phyloP scores from a whole-genome alignment of 2,888 invertebrate genomes.

The Drosophila mayaguana region DNA sequence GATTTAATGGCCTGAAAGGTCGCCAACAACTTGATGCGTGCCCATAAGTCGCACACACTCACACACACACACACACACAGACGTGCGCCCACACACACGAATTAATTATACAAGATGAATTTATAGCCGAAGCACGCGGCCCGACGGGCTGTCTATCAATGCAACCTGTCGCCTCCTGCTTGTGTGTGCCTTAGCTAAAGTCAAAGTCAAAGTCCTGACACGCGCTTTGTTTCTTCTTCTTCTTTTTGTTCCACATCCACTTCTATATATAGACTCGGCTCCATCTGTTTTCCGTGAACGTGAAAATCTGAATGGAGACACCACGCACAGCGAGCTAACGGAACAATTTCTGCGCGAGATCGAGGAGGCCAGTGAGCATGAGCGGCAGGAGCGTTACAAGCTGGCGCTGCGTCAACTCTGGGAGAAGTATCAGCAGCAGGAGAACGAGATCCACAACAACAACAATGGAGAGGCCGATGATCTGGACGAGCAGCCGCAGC shows the following conservation, averaged over 20 bases:
- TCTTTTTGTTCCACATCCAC: background rate
- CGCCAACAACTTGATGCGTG: conserved; percentile 64
- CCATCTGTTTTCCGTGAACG: conserved; percentile 83
- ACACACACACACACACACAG: conserved; percentile 9
- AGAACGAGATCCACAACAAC: conserved; percentile 70
- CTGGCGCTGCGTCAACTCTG: conserved; percentile 83
- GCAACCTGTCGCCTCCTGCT: conserved; percentile 14
- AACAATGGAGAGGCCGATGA: conserved; percentile 53
- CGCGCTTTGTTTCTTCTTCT: background rate
- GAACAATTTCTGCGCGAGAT: conserved; percentile 84
- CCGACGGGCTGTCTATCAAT: conserved; percentile 18
- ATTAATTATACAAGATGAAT: conserved; percentile 47
- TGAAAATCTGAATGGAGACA: conserved; percentile 60
- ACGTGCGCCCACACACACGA: conserved; percentile 1
- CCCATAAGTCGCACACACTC: conserved; percentile 26
- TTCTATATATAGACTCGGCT: conserved; percentile 44
- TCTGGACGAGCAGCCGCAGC: conserved; percentile 71
- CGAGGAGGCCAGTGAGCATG: conserved; percentile 83
- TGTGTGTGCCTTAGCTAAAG: conserved; percentile 13
- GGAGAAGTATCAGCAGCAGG: conserved; percentile 84
- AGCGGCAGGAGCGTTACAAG: conserved; percentile 83
- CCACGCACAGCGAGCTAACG: conserved; percentile 74
- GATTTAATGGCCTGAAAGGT: conserved; percentile 64
- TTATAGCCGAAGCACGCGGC: conserved; percentile 27
- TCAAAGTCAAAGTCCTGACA: conserved; percentile 44